A percentile compares a stretch with the other conserved stretches of the same genome.
phyloP scores from a whole-genome alignment of 2,888 invertebrate genomes.

The Caenorhabditis sulstoni region DNA sequence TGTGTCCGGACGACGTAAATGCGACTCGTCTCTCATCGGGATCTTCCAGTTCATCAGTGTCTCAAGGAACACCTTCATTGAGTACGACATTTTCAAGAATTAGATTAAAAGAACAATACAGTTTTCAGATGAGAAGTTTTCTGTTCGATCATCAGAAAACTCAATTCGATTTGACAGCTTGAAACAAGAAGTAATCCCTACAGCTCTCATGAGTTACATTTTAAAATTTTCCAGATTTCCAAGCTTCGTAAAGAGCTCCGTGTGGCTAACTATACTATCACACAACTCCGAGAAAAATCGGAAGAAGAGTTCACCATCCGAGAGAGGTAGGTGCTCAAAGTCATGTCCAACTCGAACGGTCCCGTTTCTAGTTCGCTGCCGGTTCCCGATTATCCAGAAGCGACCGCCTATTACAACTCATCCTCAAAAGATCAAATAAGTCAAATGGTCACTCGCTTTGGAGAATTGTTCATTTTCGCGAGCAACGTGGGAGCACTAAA shows the following conservation, averaged over 20 bases:
- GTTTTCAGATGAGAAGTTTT: slow-evolving; percentile 53
- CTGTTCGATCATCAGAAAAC: slow-evolving; percentile 36
- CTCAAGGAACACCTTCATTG: slow-evolving; percentile 49
- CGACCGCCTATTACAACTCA: slow-evolving; percentile 69
- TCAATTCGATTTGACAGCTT: slow-evolving; percentile 48
- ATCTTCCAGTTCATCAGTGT: slow-evolving; percentile 46
- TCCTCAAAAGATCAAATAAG: slow-evolving; percentile 64
- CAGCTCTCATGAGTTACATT: too few species aligned
- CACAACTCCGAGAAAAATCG: slow-evolving; percentile 54
- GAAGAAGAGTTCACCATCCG: slow-evolving; percentile 51
- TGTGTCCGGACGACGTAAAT: slow-evolving; percentile 60
- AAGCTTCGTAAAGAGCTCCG: slow-evolving; percentile 60
- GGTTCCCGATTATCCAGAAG: slow-evolving; percentile 72
- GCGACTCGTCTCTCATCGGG: slow-evolving; percentile 44
- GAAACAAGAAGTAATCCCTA: slow-evolving; percentile 44
- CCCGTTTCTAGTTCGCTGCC: slow-evolving; percentile 53
- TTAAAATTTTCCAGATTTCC: slow-evolving; percentile 38
- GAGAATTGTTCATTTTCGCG: slow-evolving; percentile 59
- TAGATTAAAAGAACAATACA: neutral
- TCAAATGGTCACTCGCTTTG: slow-evolving; percentile 56
- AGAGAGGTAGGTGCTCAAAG: slow-evolving; percentile 51
- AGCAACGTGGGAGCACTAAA: slow-evolving; percentile 37
- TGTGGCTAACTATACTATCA: slow-evolving; percentile 55
- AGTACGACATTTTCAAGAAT: slow-evolving; percentile 10
- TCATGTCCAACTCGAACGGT: too few species aligned